Evolutionary conservation across 2,797 vertebrate genomes (phyloP).

Genomic region (Rhinoraja longicauda): DNA sequence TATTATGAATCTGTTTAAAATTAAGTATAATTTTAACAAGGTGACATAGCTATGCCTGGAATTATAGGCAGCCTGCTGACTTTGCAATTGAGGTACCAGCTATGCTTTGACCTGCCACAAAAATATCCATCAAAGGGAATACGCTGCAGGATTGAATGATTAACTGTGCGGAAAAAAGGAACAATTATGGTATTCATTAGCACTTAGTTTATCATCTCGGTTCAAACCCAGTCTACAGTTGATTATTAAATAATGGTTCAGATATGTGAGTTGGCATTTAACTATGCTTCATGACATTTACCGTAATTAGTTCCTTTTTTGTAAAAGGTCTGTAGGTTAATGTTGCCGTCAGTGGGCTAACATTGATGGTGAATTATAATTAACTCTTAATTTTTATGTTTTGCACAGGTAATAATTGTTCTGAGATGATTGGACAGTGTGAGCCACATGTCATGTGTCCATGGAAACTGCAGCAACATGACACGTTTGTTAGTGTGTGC

Average conservation of each 20-base stretch:
- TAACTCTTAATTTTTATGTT: constrained; percentile 38
- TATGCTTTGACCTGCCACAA: background rate
- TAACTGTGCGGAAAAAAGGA: background rate
- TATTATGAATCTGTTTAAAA: background rate
- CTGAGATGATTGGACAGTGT: constrained; percentile 66
- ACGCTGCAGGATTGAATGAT: background rate
- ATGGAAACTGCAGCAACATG: constrained; percentile 58
- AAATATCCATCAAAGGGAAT: background rate
- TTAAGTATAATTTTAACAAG: background rate
- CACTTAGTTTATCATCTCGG: constrained; percentile 16
- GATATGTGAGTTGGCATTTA: constrained; percentile 37
- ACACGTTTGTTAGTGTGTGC: constrained; percentile 62
- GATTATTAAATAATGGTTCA: constrained; percentile 28
- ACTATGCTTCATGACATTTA: constrained; percentile 32
- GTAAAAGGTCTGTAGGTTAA: constrained; percentile 7
- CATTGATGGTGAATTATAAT: background rate
- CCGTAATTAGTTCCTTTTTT: constrained; percentile 20
- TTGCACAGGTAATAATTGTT: constrained; percentile 66
- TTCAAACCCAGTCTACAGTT: background rate
- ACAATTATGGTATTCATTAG: background rate
- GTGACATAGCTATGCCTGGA: background rate
- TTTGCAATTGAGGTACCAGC: background rate
- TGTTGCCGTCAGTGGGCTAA: background rate
- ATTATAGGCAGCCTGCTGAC: background rate
- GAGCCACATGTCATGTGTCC: constrained; percentile 55